These are phyloP conservation scores for Neotoxoptera formosana DNA, from an alignment of 1,140 invertebrate species.

Conservation along the genomic window DNA sequence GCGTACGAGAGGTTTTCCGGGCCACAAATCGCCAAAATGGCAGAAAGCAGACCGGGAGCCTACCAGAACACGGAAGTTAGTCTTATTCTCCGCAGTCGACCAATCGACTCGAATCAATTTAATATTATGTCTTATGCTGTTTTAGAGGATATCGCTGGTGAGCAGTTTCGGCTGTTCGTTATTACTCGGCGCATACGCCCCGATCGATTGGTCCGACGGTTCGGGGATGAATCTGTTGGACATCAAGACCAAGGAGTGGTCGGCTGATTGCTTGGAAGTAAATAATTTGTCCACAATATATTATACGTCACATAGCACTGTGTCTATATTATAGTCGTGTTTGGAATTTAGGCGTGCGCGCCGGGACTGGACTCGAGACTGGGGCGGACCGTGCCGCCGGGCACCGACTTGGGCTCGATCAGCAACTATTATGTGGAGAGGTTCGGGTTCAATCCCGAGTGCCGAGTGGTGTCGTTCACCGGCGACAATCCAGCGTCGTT, in stretches of 20 bases:
- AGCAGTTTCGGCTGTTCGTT: constrained; percentile 91
- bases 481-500: constrained; percentile 93
- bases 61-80: constrained; percentile 83
- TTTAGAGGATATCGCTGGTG: constrained; percentile 86
- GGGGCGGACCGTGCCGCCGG: constrained; percentile 75
- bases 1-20: constrained; percentile 95
- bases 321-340: background rate
- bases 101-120: background rate
- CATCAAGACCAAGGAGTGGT: constrained; percentile 82
- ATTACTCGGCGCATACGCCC: constrained; percentile 87
- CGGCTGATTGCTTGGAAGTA: constrained; percentile 78
- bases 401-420: constrained; percentile 75
- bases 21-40: constrained; percentile 90
- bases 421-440: constrained; percentile 69
- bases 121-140: constrained; percentile 62
- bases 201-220: constrained; percentile 90
- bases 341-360: constrained; percentile 64
- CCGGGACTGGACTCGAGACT: constrained; percentile 75
- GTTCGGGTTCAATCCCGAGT: constrained; percentile 82
- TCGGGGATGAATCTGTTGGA: constrained; percentile 97
- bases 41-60: constrained; percentile 73
- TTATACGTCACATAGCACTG: background rate
- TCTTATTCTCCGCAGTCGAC: background rate
- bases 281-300: constrained; percentile 64
- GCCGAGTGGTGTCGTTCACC: constrained; percentile 86